phyloP scores from a whole-genome alignment of 2,797 vertebrate species.

The Lutjanus argentimaculatus region DNA sequence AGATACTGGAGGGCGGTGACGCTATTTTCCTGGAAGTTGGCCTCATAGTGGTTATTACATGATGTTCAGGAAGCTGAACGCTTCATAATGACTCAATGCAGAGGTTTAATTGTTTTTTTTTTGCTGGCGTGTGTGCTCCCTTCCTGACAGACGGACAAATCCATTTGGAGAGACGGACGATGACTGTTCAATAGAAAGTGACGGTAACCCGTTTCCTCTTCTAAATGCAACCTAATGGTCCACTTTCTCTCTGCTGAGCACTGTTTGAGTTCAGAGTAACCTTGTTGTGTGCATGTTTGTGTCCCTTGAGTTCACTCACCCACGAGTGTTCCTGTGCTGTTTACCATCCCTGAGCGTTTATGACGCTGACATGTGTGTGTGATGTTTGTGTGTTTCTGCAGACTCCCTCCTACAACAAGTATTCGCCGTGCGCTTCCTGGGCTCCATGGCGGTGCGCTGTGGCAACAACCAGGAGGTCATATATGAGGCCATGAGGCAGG shows the following conservation, averaged over 20 bases:
- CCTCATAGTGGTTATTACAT: conserved; percentile 35
- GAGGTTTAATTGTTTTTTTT: conserved; percentile 60
- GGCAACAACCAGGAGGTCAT: conserved; percentile 92
- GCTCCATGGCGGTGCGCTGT: conserved; percentile 95
- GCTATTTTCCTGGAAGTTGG: conserved; percentile 57
- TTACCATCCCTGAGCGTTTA: background rate
- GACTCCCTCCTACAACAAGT: conserved; percentile 96
- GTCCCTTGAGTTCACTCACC: background rate
- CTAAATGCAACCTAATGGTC: conserved; percentile 16
- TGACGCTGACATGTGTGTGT: background rate
- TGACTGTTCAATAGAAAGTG: conserved; percentile 79
- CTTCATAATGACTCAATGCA: conserved; percentile 39
- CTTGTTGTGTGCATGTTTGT: background rate
- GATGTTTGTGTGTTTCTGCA: conserved; percentile 64
- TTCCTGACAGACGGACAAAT: conserved; percentile 91
- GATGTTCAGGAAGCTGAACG: conserved; percentile 61
- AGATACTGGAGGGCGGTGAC: conserved; percentile 9
- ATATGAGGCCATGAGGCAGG: conserved; percentile 98
- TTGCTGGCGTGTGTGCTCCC: conserved; percentile 27
- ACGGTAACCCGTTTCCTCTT: conserved; percentile 83
- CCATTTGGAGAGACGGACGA: conserved; percentile 96
- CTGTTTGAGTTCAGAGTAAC: background rate
- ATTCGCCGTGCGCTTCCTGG: conserved; percentile 95
- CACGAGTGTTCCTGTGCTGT: background rate
- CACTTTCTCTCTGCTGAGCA: background rate